A percentile compares a stretch with the other conserved stretches of the same genome.
Conservation (phyloP, 2,113 vertebrate genomes). For the Dendropsophus ebraccatus region DNA sequence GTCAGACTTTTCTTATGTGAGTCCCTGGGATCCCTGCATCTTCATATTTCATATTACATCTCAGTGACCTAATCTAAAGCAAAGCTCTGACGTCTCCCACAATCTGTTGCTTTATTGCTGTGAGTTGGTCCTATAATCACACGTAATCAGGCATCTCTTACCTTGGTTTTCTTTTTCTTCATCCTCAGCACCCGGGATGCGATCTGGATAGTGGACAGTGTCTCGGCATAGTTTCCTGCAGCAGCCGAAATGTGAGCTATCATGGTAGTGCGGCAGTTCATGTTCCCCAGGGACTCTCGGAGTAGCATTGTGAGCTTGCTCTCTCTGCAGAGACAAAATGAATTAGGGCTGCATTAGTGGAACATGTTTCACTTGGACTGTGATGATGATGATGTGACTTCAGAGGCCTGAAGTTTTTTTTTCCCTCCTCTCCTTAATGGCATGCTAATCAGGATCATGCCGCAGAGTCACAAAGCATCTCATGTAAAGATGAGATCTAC, state of each 20-base stretch:
- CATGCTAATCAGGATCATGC: conserved; percentile 65
- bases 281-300: conserved; percentile 95
- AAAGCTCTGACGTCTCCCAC: not conserved
- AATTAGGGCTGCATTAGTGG: conserved; percentile 73
- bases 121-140: not conserved
- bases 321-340: conserved; percentile 82
- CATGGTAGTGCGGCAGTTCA: conserved; percentile 99
- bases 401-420: conserved; percentile 57
- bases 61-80: not conserved
- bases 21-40: not conserved
- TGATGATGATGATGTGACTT: conserved; percentile 62
- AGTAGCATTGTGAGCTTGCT: conserved; percentile 99
- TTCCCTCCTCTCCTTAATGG: conserved; percentile 66
- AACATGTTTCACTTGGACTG: conserved; percentile 62
- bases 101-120: conserved; percentile 24
- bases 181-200: conserved; percentile 93
- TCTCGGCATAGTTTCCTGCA: conserved; percentile 89
- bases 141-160: conserved; percentile 67
- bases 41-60: not conserved
- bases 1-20: not conserved
- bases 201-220: conserved; percentile 95
- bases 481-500: conserved; percentile 61
- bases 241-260: conserved; percentile 95
- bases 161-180: conserved; percentile 99
- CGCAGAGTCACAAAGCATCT: conserved; percentile 55